Conservation (phyloP, 2,888 invertebrate species). For the Leptogaster cylindrica region DNA sequence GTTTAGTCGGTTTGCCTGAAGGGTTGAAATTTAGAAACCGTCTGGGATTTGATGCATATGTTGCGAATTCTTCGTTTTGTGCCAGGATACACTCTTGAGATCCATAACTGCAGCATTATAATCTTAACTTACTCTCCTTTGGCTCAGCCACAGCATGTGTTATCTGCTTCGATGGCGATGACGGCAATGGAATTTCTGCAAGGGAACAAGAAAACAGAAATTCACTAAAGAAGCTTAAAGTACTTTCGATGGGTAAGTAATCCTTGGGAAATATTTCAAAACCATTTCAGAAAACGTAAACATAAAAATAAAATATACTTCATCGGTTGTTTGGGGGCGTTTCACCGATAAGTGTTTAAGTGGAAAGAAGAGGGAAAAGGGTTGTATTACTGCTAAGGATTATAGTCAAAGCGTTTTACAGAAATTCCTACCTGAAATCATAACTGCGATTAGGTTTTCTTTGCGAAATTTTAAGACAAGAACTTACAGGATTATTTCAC, state of each 20-base stretch:
- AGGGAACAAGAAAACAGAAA: constrained; percentile 52
- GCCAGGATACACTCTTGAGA: constrained; percentile 9
- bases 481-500: constrained; percentile 32
- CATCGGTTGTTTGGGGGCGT: background rate
- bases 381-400: constrained; percentile 1
- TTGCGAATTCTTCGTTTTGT: constrained; percentile 4
- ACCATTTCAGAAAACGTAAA: constrained; percentile 27
- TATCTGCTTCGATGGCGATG: constrained; percentile 78
- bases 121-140: constrained; percentile 60
- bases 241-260: constrained; percentile 20
- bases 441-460: constrained; percentile 19
- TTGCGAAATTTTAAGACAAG: constrained; percentile 40
- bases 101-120: constrained; percentile 30
- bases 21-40: constrained; percentile 22
- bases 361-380: background rate
- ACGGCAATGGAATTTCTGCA: constrained; percentile 88
- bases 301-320: constrained; percentile 19
- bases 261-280: constrained; percentile 25
- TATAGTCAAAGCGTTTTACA: constrained; percentile 15
- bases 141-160: constrained; percentile 61
- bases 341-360: no score
- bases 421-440: constrained; percentile 34
- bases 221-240: constrained; percentile 16
- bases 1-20: background rate
- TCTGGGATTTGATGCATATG: constrained; percentile 13